These are phyloP conservation scores for Oryzias woworae DNA, from an alignment of 2,113 vertebrate genomes.

Conservation along the genomic window DNA sequence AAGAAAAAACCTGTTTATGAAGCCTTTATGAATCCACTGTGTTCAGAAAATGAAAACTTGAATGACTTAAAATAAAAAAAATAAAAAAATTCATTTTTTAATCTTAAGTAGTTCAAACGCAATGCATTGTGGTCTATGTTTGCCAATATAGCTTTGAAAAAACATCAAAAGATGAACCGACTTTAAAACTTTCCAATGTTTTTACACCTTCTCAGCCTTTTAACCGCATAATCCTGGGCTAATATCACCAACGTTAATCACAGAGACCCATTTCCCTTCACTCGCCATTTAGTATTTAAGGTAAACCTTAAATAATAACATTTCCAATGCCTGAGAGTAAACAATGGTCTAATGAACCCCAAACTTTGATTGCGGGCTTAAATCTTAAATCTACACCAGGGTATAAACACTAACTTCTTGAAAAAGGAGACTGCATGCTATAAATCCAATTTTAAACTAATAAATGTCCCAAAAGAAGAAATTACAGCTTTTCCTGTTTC, in stretches of 20 bases:
- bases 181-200: no score
- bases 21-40: no score
- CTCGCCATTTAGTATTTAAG: background rate
- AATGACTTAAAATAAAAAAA: no score
- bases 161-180: no score
- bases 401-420: background rate
- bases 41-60: no score
- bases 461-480: conserved; percentile 14
- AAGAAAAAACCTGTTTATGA: no score
- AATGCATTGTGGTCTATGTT: no score
- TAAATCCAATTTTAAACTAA: conserved; percentile 18
- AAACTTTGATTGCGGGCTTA: background rate
- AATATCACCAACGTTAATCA: background rate
- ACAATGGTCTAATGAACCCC: background rate
- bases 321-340: background rate
- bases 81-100: no score
- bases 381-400: conserved; percentile 1
- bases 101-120: no score
- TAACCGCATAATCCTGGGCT: background rate
- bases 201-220: background rate
- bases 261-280: no score
- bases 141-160: no score
- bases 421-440: background rate
- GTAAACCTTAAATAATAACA: background rate
- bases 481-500: background rate